Percentiles rank a stretch among this genome's conserved stretches.
These are phyloP conservation scores for Scaptomyza polygonia DNA, from an alignment of 2,888 invertebrate genomes.

Conservation along the genomic window DNA sequence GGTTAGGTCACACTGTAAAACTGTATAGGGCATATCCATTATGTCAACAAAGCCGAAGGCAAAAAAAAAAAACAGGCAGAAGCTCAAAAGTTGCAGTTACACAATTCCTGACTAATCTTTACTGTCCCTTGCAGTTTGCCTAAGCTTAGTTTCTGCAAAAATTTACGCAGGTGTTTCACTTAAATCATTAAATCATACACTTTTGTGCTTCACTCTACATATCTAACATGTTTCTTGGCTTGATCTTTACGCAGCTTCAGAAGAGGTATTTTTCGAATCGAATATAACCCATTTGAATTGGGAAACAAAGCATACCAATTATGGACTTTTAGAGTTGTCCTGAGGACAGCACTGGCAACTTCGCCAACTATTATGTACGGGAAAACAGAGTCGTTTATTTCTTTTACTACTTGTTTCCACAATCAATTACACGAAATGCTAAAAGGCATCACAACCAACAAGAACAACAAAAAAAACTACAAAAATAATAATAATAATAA, in stretches of 20 bases:
- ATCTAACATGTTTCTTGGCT: too few relatives aligned
- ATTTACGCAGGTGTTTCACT: too few relatives aligned
- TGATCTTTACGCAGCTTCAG: too few relatives aligned
- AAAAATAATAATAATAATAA: slow-evolving; percentile 36
- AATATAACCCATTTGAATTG: not conserved
- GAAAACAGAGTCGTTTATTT: slow-evolving; percentile 35
- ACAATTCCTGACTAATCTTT: not conserved
- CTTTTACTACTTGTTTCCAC: slow-evolving; percentile 65
- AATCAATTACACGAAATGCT: slow-evolving; percentile 77
- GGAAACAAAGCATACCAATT: not conserved
- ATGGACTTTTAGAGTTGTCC: slow-evolving; percentile 20
- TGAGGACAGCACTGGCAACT: slow-evolving; percentile 15
- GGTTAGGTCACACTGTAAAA: slow-evolving; percentile 37
- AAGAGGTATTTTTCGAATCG: not conserved
- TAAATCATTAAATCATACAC: too few relatives aligned
- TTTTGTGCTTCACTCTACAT: too few relatives aligned
- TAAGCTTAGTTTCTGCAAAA: too few relatives aligned
- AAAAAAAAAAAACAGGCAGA: slow-evolving; percentile 5
- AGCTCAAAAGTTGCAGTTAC: not conserved
- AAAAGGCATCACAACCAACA: slow-evolving; percentile 54
- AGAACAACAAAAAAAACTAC: slow-evolving; percentile 1
- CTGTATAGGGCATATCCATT: slow-evolving; percentile 69
- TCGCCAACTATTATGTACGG: slow-evolving; percentile 17
- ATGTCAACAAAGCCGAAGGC: slow-evolving; percentile 58
- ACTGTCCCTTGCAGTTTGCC: not conserved